Base-by-base conservation (phyloP, 2,797 vertebrate species). In the Syndactyla subalaris region DNA sequence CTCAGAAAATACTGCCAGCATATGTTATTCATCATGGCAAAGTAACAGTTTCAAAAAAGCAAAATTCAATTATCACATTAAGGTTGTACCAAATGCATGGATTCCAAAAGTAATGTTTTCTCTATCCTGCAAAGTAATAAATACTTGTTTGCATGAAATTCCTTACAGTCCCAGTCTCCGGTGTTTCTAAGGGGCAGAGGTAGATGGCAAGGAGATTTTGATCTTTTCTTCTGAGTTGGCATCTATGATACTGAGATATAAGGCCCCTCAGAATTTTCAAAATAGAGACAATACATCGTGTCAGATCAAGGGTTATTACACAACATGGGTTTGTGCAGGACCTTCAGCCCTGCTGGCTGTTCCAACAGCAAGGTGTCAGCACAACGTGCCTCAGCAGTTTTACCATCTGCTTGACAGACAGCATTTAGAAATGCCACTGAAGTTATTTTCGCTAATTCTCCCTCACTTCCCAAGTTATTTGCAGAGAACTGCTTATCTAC, bases 301-400 rank as follows among this genome's bases (percentile, higher is more conserved):
- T 39, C 27, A 73, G 62, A 93, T 22, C 57, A 48, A 43, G 21
- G 29, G 39, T 41, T 93, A 65, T 86, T 91, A 54, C 0, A 26
- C 66, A 95, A 71, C n/a, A 17, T 12, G 52, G 46, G 82, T 55
- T 92, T 54, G 51, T 89, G 91, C 66, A 63, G 87, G 51, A 63
- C 71, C 55, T 77, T 48, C 85, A 73, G 45, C 70, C 74, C 51
- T 52, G 41, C 82, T 70, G 70, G 34, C 43, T 84, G 70, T 52
- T 90, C n/a, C 85, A 68, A 46, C 77, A 85, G 90, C 63, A 92
- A 94, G 81, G 94, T 92, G 62, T 73, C 88, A 82, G 79, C 59
- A 39, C 27, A 96, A 71, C 90, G 59, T 63, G 89, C 78, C 76
- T 93, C 94, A 91, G 93, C 87, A 96, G 55, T 85, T 89, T 88